These are phyloP conservation scores for Acanthopleura granulata DNA, from an alignment of 2,888 invertebrate species.

Conservation along the genomic window DNA sequence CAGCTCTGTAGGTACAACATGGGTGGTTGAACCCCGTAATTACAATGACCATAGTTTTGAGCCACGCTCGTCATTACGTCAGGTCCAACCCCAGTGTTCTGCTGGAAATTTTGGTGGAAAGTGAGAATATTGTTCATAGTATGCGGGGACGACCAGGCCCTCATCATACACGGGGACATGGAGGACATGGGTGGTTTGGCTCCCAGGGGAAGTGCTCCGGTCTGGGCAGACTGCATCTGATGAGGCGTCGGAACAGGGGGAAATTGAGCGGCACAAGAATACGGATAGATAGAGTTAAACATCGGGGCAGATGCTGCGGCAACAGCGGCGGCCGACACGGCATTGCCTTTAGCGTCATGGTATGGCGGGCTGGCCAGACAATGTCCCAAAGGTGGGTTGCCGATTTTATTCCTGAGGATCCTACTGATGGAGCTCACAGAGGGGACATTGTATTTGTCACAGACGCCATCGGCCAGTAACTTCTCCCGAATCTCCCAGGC, in stretches of 20 bases:
- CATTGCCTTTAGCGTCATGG: constrained; percentile 1
- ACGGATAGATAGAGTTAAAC: constrained; percentile 20
- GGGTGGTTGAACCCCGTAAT: constrained; percentile 15
- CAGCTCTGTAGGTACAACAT: constrained; percentile 16
- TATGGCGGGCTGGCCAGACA: neutral
- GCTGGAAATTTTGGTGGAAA: constrained; percentile 21
- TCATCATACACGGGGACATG: constrained; percentile 24
- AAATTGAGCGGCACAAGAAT: constrained; percentile 10
- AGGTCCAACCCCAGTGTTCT: neutral
- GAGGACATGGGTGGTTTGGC: constrained; percentile 18
- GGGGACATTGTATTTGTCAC: constrained; percentile 97
- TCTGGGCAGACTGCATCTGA: constrained; percentile 4
- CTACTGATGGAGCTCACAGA: constrained; percentile 95
- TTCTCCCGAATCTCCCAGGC: constrained; percentile 97
- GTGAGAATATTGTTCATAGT: constrained; percentile 31
- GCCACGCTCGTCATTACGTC: constrained; percentile 14
- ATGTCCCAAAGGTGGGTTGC: neutral
- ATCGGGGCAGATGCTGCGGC: constrained; percentile 4
- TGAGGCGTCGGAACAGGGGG: neutral
- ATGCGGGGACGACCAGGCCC: constrained; percentile 32
- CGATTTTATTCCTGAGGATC: constrained; percentile 91
- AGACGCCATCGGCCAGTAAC: constrained; percentile 89
- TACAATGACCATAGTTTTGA: constrained; percentile 19
- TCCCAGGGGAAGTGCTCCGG: neutral
- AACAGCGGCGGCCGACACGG: constrained; percentile 9